These are phyloP conservation scores for Leptopilina syphax DNA, from an alignment of 2,888 invertebrate genomes.

Conservation along the genomic window DNA sequence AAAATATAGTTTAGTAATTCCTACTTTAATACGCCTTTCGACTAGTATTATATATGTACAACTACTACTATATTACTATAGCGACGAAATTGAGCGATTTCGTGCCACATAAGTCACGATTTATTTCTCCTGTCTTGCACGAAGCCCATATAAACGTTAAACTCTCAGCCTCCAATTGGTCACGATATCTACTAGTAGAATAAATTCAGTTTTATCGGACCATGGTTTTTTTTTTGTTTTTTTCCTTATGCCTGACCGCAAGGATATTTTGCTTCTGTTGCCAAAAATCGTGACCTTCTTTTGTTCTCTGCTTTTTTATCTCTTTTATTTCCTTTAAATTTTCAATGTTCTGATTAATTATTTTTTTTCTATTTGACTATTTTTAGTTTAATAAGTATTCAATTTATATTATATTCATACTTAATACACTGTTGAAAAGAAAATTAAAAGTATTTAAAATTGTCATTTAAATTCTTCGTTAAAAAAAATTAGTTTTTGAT, in stretches of 20 bases:
- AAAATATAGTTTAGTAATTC: constrained; percentile 34
- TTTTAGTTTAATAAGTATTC: too few relatives aligned
- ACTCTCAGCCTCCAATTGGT: constrained; percentile 41
- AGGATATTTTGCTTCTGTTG: not conserved
- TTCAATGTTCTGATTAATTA: not conserved
- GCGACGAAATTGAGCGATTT: constrained; percentile 44
- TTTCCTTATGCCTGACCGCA: not conserved
- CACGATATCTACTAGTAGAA: constrained; percentile 5
- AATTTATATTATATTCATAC: too few relatives aligned
- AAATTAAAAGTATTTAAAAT: too few relatives aligned
- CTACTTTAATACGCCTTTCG: not conserved
- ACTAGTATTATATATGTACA: not conserved
- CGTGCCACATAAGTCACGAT: constrained; percentile 48
- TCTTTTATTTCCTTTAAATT: not conserved
- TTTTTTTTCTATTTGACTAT: too few relatives aligned
- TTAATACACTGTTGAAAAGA: too few relatives aligned
- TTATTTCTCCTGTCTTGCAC: constrained; percentile 42
- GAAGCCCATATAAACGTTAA: constrained; percentile 41
- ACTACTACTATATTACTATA: constrained; percentile 10
- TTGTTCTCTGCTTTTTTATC: not conserved
- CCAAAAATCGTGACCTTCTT: not conserved
- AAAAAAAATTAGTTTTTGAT: too few relatives aligned
- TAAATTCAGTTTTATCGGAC: constrained; percentile 19
- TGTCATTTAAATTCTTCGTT: too few relatives aligned
- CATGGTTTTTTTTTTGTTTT: not conserved